Percentiles rank a stretch among this genome's conserved stretches.
Conservation (phyloP, 2,888 invertebrate species). For the Abrostola triplasia region DNA sequence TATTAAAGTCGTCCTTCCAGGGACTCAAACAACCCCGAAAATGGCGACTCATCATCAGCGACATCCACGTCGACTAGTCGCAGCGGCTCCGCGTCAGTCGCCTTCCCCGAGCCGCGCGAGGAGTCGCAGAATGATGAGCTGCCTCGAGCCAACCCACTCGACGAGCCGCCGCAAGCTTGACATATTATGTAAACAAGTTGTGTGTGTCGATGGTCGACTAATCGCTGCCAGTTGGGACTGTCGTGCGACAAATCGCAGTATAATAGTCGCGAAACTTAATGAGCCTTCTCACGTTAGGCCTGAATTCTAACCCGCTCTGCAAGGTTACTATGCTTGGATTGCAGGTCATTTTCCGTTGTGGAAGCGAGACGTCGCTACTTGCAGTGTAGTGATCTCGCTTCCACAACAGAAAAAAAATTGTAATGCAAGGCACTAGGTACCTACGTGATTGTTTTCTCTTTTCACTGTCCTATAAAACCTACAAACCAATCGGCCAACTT, state of each 20-base stretch:
- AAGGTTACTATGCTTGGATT: too few relatives aligned
- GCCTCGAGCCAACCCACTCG: constrained; percentile 80
- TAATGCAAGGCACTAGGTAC: too few relatives aligned
- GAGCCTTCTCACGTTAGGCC: too few relatives aligned
- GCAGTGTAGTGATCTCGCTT: too few relatives aligned
- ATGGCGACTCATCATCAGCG: constrained; percentile 65
- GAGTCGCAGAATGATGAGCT: constrained; percentile 63
- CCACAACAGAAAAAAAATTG: too few relatives aligned
- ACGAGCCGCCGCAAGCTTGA: constrained; percentile 87
- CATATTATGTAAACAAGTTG: constrained; percentile 30
- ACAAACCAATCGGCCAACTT: too few relatives aligned
- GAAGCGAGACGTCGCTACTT: too few relatives aligned
- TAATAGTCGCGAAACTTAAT: constrained; percentile 6
- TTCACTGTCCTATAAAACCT: too few relatives aligned
- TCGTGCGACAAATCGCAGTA: constrained; percentile 7
- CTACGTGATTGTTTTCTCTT: too few relatives aligned
- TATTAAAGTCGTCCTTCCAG: constrained; percentile 49
- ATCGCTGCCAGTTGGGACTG: not conserved
- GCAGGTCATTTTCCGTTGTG: too few relatives aligned
- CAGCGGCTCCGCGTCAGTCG: constrained; percentile 58
- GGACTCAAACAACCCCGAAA: constrained; percentile 64
- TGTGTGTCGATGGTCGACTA: not conserved
- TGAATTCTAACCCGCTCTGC: too few relatives aligned
- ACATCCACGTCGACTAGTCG: constrained; percentile 65
- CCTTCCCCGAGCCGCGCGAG: constrained; percentile 48